Conservation (phyloP, 1,140 invertebrate species). For the Panulirus ornatus region DNA sequence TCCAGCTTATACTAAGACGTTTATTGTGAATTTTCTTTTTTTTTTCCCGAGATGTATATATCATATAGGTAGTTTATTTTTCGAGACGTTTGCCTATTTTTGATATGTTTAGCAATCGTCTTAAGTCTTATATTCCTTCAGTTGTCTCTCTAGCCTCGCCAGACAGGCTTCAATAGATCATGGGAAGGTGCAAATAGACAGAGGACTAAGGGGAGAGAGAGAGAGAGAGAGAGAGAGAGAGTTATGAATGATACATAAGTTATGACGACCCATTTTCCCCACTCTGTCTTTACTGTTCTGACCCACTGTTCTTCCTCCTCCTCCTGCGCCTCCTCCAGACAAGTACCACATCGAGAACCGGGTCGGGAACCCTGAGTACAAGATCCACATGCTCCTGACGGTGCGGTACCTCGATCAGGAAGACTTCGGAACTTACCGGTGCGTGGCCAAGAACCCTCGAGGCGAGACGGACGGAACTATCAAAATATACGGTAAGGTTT, state of each 20-base stretch:
- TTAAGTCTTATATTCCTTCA: no score
- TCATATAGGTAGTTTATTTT: no score
- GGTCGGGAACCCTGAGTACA: slow-evolving; percentile 79
- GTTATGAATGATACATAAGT: background rate
- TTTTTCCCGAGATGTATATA: no score
- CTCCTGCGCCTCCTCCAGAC: slow-evolving; percentile 30
- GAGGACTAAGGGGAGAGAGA: background rate
- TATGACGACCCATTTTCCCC: background rate
- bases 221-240: background rate
- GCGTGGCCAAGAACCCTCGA: slow-evolving; percentile 94
- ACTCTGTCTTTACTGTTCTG: background rate
- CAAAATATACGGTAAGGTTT: slow-evolving; percentile 76
- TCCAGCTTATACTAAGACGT: no score
- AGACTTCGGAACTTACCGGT: slow-evolving; percentile 94
- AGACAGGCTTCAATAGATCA: no score
- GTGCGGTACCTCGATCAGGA: slow-evolving; percentile 78
- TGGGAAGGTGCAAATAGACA: no score
- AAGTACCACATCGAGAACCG: slow-evolving; percentile 87
- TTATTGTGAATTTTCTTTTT: no score
- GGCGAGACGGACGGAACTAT: slow-evolving; percentile 95
- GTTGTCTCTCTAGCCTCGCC: no score
- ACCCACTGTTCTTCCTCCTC: background rate
- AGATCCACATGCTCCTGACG: slow-evolving; percentile 76
- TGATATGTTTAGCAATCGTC: no score
- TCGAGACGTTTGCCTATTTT: no score